Percentiles rank a stretch among this genome's conserved stretches.
phyloP scores from a whole-genome alignment of 1,140 invertebrate species.

The Hylaeus volcanicus region DNA sequence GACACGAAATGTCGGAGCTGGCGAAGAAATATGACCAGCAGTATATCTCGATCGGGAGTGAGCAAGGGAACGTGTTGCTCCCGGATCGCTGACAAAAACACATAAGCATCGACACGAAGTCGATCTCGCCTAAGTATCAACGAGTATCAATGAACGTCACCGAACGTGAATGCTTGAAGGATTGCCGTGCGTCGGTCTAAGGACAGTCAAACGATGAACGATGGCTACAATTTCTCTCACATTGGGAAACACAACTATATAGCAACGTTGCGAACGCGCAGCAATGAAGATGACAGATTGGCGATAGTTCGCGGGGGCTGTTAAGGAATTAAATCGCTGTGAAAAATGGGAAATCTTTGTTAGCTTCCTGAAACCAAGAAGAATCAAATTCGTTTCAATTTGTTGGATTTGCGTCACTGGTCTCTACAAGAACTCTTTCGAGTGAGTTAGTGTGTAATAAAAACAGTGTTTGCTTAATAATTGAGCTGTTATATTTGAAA shows the following conservation, averaged over 20 bases:
- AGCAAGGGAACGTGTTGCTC: constrained; percentile 8
- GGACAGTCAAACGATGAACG: not conserved
- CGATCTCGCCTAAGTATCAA: not conserved
- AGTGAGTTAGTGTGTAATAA: too few species aligned
- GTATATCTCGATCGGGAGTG: constrained; percentile 27
- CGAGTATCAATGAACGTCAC: not conserved
- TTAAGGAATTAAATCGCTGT: too few species aligned
- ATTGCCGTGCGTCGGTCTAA: not conserved
- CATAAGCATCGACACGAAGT: not conserved
- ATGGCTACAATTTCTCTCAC: not conserved
- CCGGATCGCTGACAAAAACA: constrained; percentile 9
- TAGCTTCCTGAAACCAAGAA: too few species aligned
- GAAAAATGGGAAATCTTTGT: too few species aligned
- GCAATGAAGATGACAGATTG: not conserved
- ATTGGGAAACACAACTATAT: too few species aligned
- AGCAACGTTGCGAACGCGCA: not conserved
- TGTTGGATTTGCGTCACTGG: too few species aligned
- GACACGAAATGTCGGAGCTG: not conserved
- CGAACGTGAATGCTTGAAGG: not conserved
- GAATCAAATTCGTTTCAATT: too few species aligned
- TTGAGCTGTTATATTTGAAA: too few species aligned
- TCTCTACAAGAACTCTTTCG: too few species aligned
- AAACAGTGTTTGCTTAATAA: too few species aligned
- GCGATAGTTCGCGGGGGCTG: not conserved
- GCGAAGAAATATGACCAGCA: constrained; percentile 16